Evolutionary conservation across 2,113 vertebrate species (phyloP).

Genomic region (Leiothrix lutea): DNA sequence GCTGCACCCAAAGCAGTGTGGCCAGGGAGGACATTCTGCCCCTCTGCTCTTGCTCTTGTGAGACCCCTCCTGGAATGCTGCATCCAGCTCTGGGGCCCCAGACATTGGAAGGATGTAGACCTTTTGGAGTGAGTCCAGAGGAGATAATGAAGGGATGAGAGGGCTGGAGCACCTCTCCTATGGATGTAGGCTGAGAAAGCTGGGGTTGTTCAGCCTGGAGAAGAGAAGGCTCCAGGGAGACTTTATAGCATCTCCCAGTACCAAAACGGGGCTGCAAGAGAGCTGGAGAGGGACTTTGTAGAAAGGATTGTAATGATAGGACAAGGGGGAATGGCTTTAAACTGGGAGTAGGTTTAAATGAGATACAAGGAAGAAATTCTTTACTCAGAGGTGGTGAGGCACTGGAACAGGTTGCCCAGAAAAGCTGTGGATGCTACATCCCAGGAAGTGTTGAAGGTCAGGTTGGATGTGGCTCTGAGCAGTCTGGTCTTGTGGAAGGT

Average conservation of each 20-base stretch:
- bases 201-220: neutral
- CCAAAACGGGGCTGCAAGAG: neutral
- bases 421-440: neutral
- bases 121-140: neutral
- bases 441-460: neutral
- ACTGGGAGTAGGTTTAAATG: neutral
- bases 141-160: neutral
- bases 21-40: neutral
- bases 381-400: neutral
- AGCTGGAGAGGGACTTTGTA: neutral
- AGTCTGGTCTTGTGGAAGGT: neutral
- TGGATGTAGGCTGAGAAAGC: accelerated
- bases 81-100: neutral
- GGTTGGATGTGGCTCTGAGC: neutral
- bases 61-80: neutral
- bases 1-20: accelerated
- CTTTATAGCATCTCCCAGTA: neutral
- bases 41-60: neutral
- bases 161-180: neutral
- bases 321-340: neutral
- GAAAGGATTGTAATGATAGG: neutral
- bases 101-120: accelerated
- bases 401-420: neutral
- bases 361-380: neutral
- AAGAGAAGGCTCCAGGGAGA: neutral